A percentile compares a stretch with the other conserved stretches of the same genome.
phyloP scores from a whole-genome alignment of 2,797 vertebrate genomes.

The Phataginus tetradactyla region DNA sequence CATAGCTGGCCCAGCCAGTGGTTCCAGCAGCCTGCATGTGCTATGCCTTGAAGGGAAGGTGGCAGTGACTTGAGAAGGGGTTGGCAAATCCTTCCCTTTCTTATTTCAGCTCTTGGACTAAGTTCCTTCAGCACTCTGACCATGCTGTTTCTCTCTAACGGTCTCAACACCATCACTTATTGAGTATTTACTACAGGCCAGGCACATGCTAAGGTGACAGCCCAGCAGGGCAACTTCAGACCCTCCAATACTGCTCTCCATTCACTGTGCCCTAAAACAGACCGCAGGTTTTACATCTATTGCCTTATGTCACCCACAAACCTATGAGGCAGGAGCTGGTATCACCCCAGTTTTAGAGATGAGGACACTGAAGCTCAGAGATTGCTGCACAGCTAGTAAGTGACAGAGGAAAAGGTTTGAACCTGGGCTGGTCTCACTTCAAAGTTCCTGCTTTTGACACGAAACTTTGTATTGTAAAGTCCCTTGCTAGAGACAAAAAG shows the following conservation, averaged over 20 bases:
- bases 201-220: neutral
- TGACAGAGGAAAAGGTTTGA: neutral
- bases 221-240: neutral
- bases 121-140: neutral
- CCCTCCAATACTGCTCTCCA: neutral
- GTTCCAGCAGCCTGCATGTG: rapidly evolving
- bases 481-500: neutral
- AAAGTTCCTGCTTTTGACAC: neutral
- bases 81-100: neutral
- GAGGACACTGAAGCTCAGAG: neutral
- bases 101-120: neutral
- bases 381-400: no score
- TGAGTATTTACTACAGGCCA: neutral
- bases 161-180: neutral
- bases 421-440: neutral
- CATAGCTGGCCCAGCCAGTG: neutral
- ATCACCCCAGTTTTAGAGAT: neutral
- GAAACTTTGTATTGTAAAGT: neutral
- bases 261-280: neutral
- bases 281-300: neutral
- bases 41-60: neutral
- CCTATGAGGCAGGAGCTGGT: rapidly evolving
- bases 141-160: neutral
- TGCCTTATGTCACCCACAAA: neutral
- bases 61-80: neutral